These are phyloP conservation scores for Melanostoma mellinum DNA, from an alignment of 2,888 invertebrate genomes.

Conservation along the genomic window DNA sequence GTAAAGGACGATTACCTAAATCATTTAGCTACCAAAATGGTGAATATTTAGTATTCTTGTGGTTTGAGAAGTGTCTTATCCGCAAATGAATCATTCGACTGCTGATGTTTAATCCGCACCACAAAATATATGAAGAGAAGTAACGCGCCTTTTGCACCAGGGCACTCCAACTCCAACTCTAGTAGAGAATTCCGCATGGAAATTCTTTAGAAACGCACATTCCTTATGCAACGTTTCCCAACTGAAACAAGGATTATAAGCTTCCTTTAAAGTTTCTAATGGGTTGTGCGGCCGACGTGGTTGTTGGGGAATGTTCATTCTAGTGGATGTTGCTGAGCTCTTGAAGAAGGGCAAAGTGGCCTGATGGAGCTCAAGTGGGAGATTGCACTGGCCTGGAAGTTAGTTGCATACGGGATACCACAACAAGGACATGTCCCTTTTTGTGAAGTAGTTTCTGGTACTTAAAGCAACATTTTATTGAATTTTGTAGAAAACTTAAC, in stretches of 20 bases:
- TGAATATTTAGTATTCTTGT: conserved; percentile 38
- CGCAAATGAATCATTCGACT: conserved; percentile 54
- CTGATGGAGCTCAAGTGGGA: conserved; percentile 39
- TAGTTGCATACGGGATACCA: background rate
- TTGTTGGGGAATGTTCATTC: conserved; percentile 48
- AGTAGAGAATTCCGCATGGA: conserved; percentile 36
- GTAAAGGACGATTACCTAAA: conserved; percentile 70
- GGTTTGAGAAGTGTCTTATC: conserved; percentile 38
- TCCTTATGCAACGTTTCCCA: conserved; percentile 25
- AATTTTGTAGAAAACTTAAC: too few species aligned
- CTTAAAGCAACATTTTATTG: too few species aligned
- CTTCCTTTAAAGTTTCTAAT: conserved; percentile 56
- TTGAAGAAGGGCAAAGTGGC: conserved; percentile 37
- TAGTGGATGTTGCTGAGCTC: conserved; percentile 38
- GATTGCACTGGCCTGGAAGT: conserved; percentile 21
- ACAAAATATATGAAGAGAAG: conserved; percentile 11
- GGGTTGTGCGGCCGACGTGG: conserved; percentile 37
- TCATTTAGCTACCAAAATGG: conserved; percentile 65
- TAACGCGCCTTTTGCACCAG: conserved; percentile 41
- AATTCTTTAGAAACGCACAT: conserved; percentile 57
- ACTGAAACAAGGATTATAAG: conserved; percentile 36
- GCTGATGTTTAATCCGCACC: conserved; percentile 43
- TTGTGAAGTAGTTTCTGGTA: too few species aligned
- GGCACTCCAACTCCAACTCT: background rate
- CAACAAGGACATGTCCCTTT: too few species aligned